Evolutionary conservation across 1,140 invertebrate genomes (phyloP).

Genomic region (Drosophila pandora): DNA sequence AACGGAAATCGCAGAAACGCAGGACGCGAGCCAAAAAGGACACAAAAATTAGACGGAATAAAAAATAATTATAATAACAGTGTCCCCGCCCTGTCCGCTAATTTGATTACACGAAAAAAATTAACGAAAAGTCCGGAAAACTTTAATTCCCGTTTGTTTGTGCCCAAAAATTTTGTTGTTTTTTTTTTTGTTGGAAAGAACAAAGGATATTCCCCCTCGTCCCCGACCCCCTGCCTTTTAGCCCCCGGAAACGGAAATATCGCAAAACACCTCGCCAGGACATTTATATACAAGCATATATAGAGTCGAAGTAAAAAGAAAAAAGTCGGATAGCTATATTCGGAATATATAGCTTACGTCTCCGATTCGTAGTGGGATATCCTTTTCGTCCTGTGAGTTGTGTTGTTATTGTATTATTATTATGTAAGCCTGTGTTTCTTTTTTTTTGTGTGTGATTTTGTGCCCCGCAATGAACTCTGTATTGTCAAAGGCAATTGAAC

Average conservation of each 20-base stretch:
- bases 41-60: not conserved
- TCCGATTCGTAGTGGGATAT: conserved; percentile 7
- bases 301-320: not conserved
- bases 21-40: conserved; percentile 4
- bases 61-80: not conserved
- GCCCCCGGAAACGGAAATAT: not conserved
- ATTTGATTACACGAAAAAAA: conserved; percentile 2
- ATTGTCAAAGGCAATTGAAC: conserved; percentile 61
- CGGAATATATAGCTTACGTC: not conserved
- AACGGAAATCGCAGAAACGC: conserved; percentile 1
- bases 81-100: conserved; percentile 1
- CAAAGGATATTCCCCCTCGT: not conserved
- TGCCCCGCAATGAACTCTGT: conserved; percentile 59
- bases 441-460: conserved; percentile 16
- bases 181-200: not conserved
- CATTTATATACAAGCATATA: not conserved
- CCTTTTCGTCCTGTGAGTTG: conserved; percentile 17
- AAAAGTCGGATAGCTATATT: conserved; percentile 1
- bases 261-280: not conserved
- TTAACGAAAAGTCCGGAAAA: not conserved
- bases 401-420: conserved; percentile 61
- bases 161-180: not conserved
- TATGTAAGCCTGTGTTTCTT: conserved; percentile 48
- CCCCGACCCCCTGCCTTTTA: no score
- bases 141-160: not conserved